These are phyloP conservation scores for Portevinia maculata DNA, from an alignment of 2,888 invertebrate species.

Conservation along the genomic window DNA sequence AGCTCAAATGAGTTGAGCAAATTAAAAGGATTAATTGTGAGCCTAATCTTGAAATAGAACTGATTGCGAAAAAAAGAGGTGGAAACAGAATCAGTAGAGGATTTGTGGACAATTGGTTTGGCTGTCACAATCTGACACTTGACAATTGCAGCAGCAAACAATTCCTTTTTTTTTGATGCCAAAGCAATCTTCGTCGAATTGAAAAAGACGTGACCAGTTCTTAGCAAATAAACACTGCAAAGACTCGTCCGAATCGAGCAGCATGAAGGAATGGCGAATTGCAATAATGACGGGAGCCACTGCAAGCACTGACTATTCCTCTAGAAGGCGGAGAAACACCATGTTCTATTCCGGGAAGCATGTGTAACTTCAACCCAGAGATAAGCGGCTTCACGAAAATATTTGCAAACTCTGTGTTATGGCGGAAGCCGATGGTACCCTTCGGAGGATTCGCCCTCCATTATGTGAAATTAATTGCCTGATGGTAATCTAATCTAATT, in stretches of 20 bases:
- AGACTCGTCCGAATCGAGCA: constrained; percentile 23
- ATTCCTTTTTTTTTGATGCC: too few species aligned
- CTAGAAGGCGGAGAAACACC: constrained; percentile 44
- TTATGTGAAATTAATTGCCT: constrained; percentile 74
- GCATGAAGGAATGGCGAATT: constrained; percentile 48
- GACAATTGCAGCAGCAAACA: neutral
- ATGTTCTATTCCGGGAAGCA: constrained; percentile 69
- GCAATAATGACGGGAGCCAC: constrained; percentile 40
- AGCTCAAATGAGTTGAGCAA: constrained; percentile 42
- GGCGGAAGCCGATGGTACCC: constrained; percentile 73
- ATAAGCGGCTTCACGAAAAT: constrained; percentile 65
- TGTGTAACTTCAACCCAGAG: constrained; percentile 61
- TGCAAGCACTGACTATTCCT: constrained; percentile 24
- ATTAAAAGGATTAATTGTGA: constrained; percentile 50
- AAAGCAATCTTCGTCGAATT: constrained; percentile 21
- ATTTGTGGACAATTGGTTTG: neutral
- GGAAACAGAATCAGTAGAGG: constrained; percentile 9
- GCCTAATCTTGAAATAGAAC: constrained; percentile 35
- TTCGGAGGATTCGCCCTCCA: constrained; percentile 69
- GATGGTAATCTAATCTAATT: constrained; percentile 74
- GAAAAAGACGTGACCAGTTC: constrained; percentile 65
- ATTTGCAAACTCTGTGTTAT: constrained; percentile 61
- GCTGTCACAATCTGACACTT: neutral
- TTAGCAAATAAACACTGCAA: constrained; percentile 46
- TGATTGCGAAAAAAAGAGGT: constrained; percentile 15